Conservation (phyloP, 2,797 vertebrate genomes). For the Cuculus canorus region DNA sequence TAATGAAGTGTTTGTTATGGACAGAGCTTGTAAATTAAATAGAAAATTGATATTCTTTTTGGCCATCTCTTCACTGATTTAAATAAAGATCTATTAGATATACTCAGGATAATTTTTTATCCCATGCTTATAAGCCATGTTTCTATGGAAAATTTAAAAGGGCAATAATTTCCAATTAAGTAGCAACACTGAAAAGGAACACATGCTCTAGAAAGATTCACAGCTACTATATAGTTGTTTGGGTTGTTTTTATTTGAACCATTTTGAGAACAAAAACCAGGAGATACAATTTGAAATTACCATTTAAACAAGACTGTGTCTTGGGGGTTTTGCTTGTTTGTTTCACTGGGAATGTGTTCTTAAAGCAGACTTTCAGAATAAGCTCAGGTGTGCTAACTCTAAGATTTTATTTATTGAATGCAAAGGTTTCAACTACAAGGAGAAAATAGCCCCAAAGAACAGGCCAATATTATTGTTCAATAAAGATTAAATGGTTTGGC, state of each 20-base stretch:
- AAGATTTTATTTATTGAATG: background rate
- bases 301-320: background rate
- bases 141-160: background rate
- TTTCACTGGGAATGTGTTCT: background rate
- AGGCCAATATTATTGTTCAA: background rate
- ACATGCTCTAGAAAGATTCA: background rate
- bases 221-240: background rate
- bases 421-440: background rate
- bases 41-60: background rate
- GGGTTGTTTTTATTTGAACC: background rate
- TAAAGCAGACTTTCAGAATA: background rate
- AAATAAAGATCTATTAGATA: background rate
- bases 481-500: background rate
- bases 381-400: background rate
- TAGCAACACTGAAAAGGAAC: background rate
- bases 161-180: constrained; percentile 6
- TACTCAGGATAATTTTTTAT: background rate
- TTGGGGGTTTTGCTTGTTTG: background rate
- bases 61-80: background rate
- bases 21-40: background rate
- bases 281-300: background rate
- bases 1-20: constrained; percentile 17
- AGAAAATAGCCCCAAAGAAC: background rate
- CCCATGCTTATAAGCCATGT: background rate
- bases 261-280: background rate